Conservation (phyloP, 2,888 invertebrate genomes). For the Stenolophus ochropezus region DNA sequence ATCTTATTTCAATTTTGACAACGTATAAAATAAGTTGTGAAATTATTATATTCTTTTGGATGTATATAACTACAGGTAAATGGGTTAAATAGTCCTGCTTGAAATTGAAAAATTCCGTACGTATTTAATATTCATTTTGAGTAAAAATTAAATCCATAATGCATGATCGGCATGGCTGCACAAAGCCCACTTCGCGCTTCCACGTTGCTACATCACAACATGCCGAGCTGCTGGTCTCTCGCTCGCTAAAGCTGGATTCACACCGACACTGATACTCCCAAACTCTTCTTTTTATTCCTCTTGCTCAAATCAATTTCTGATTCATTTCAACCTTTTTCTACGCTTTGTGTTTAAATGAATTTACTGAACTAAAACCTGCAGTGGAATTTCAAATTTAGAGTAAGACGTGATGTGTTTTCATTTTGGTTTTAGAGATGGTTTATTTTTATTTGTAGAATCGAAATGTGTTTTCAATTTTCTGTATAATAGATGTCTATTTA, state of each 20-base stretch:
- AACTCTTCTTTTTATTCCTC: neutral
- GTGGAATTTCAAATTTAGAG: neutral
- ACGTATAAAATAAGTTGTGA: too few species aligned
- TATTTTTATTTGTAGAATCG: too few species aligned
- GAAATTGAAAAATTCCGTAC: constrained; percentile 39
- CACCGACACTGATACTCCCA: neutral
- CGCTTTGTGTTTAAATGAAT: constrained; percentile 22
- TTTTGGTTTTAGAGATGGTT: neutral
- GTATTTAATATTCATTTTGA: constrained; percentile 46
- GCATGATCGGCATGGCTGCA: constrained; percentile 31
- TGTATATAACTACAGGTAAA: too few species aligned
- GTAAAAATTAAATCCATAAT: constrained; percentile 54
- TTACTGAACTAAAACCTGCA: neutral
- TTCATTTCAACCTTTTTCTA: constrained; percentile 2
- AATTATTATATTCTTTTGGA: too few species aligned
- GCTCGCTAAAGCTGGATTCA: neutral
- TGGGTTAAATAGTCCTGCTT: neutral
- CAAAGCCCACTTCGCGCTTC: constrained; percentile 19
- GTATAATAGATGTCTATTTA: too few species aligned
- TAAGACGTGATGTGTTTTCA: neutral
- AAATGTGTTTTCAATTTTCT: too few species aligned
- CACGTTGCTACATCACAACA: neutral
- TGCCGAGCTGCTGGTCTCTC: neutral
- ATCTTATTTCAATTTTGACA: too few species aligned
- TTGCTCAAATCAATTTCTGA: constrained; percentile 37